phyloP scores from a whole-genome alignment of 2,888 invertebrate species.

The Chaitophorus viminalis region DNA sequence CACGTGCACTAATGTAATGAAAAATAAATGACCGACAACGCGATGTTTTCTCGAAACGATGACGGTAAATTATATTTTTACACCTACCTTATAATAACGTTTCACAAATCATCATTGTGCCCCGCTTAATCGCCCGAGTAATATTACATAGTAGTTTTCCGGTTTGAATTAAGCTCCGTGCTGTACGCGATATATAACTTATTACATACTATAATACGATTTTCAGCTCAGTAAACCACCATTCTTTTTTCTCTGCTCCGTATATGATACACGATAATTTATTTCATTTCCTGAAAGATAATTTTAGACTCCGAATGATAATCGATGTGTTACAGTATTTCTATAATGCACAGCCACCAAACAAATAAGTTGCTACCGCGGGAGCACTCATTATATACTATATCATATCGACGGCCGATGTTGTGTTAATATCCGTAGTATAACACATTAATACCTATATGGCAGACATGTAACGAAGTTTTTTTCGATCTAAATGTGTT shows the following conservation, averaged over 20 bases:
- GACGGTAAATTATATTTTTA: conserved; percentile 38
- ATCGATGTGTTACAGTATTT: neutral
- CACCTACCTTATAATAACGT: conserved; percentile 21
- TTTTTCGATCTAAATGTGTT: too few species aligned
- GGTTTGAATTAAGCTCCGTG: neutral
- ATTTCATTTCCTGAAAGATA: neutral
- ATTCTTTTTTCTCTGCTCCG: neutral
- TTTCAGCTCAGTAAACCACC: conserved; percentile 11
- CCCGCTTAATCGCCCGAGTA: neutral
- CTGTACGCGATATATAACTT: neutral
- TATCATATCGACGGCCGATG: too few species aligned
- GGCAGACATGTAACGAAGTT: too few species aligned
- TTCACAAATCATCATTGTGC: conserved; percentile 6
- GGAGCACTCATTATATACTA: neutral
- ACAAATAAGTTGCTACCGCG: neutral
- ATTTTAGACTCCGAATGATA: neutral
- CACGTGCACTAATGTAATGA: neutral
- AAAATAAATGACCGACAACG: conserved; percentile 25
- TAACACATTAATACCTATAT: too few species aligned
- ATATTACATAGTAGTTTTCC: neutral
- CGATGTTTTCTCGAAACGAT: conserved; percentile 14
- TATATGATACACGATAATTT: neutral
- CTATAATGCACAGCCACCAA: neutral
- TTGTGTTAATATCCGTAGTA: too few species aligned
- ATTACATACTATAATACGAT: conserved; percentile 1